Conservation (phyloP, 2,113 vertebrate genomes). For the Willisornis vidua region DNA sequence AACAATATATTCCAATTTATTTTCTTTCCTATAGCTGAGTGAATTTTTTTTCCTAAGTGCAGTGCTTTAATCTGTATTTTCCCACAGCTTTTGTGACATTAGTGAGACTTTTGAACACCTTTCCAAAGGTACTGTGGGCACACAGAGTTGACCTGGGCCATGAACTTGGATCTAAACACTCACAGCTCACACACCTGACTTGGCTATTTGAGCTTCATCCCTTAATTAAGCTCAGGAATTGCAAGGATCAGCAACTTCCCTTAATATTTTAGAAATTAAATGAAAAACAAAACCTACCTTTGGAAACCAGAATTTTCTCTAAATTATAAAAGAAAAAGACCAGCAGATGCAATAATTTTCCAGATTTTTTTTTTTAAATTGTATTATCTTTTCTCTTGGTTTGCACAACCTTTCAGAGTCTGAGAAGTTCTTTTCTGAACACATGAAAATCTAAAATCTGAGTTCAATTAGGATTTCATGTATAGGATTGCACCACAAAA, state of each 20-base stretch:
- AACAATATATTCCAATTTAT: neutral
- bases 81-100: neutral
- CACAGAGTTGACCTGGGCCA: neutral
- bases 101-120: neutral
- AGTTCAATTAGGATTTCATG: neutral
- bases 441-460: neutral
- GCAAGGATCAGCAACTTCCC: neutral
- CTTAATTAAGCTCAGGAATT: neutral
- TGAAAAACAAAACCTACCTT: neutral
- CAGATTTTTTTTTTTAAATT: neutral
- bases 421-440: neutral
- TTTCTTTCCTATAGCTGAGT: neutral
- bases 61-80: neutral
- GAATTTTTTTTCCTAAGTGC: neutral
- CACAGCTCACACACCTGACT: neutral
- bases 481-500: neutral
- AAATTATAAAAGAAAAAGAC: neutral
- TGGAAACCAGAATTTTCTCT: neutral
- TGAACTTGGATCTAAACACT: neutral
- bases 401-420: neutral
- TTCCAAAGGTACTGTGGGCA: neutral
- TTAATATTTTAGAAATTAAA: neutral
- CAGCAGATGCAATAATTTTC: neutral
- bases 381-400: neutral
- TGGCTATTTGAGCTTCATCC: neutral